Evolutionary conservation across 2,113 vertebrate species (phyloP).

Genomic region (Todiramphus chloris): DNA sequence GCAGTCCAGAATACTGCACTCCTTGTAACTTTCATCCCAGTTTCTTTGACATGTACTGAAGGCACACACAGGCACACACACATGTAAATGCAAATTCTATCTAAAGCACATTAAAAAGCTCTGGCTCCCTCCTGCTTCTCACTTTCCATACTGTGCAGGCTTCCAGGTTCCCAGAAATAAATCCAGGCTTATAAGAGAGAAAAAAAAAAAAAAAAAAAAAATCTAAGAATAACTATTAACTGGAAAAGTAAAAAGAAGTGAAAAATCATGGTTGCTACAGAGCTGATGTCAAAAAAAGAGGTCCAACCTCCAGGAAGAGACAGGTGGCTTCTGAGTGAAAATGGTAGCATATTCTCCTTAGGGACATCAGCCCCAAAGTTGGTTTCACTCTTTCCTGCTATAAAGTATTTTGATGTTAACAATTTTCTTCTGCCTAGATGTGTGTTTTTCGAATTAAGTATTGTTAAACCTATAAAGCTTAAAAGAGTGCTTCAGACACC

Average conservation of each 20-base stretch:
- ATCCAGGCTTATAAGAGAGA: background rate
- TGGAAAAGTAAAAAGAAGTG: background rate
- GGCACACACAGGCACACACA: background rate
- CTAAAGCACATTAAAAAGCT: background rate
- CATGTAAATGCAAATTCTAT: background rate
- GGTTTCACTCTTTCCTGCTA: slow-evolving; percentile 68
- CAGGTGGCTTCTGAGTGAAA: slow-evolving; percentile 59
- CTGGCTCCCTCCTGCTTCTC: background rate
- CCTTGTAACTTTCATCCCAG: background rate
- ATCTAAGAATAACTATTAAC: background rate
- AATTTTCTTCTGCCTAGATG: slow-evolving; percentile 56
- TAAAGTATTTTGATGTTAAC: slow-evolving; percentile 67
- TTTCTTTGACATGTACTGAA: background rate
- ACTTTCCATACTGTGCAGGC: background rate
- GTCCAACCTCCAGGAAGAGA: slow-evolving; percentile 14
- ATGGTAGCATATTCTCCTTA: slow-evolving; percentile 32
- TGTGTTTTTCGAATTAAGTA: slow-evolving; percentile 76
- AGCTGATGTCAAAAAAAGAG: background rate
- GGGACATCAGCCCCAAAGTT: slow-evolving; percentile 62
- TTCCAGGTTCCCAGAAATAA: slow-evolving; percentile 3
- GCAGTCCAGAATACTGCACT: background rate
- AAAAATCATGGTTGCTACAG: background rate
- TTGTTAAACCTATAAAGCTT: slow-evolving; percentile 64
- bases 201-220: background rate
- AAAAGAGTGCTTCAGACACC: slow-evolving; percentile 61